Evolutionary conservation across 2,888 invertebrate genomes (phyloP).

Genomic region (Cotesia congregata): DNA sequence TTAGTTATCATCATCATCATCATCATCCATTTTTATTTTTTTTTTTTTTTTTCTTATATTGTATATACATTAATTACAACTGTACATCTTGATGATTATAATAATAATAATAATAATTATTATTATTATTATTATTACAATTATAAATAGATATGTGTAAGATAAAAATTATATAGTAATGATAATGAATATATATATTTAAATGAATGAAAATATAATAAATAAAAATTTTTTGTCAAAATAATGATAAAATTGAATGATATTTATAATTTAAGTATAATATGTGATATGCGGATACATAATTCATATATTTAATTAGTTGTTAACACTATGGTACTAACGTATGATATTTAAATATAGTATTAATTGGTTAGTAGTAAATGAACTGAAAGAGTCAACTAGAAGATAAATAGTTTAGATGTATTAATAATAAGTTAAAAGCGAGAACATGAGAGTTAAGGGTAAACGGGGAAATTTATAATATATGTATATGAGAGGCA

Average conservation of each 20-base stretch:
- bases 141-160: background rate
- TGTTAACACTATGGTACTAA: background rate
- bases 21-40: no score
- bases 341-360: background rate
- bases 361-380: no score
- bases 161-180: background rate
- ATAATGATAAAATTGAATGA: slow-evolving; percentile 16
- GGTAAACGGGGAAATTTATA: no score
- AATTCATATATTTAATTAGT: background rate
- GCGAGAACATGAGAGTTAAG: no score
- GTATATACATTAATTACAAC: no score
- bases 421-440: no score
- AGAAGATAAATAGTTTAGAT: no score
- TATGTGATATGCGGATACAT: background rate
- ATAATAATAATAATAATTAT: background rate
- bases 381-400: no score
- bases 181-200: background rate
- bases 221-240: slow-evolving; percentile 40
- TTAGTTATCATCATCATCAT: no score
- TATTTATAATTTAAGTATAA: background rate
- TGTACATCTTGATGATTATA: background rate
- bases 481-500: background rate
- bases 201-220: background rate
- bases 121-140: no score
- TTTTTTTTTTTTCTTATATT: no score